Evolutionary conservation across 1,140 invertebrate species (phyloP), one percentile per base, ranked within the genome.

Genomic region (Ostrea edulis): DNA sequence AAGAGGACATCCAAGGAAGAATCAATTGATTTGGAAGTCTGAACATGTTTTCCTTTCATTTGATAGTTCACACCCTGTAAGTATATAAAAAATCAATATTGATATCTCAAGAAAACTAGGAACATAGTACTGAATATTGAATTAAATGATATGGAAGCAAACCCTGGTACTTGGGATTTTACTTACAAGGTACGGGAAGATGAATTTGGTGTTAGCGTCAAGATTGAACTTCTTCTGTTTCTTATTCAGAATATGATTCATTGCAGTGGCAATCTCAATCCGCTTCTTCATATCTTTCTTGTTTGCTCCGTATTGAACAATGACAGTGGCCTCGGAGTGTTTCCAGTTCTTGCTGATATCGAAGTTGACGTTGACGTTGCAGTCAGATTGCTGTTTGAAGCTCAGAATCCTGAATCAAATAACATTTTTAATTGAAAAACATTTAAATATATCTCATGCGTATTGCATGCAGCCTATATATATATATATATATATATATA

Each of bases 11-110:
- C 22, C 4, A 90, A 12, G 35, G 53, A 83, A 9, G 89, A 87
- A 29, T 89, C 89, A 14, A 91, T 8, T 11, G 87, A 84, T 68
- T 89, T 89, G 12, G 58, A 65, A 20, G 89, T 51, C 54, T 91
- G 89, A 1, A 44, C 54, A 29, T 90, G 89, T 9, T 85, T 87
- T 52, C 87, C 71, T 84, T 89, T 90, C 12, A 86, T 35, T 17
- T 86, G 55, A 0, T 90, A n/a, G 58, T 89, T 68, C 12, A 89
- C 83, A 52, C 53, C 86, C 91, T 91, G 82, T 91, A 89, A 89
- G 9, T n/a, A 25, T 85, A n/a, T 58, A 68, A 25, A 35, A n/a
- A 86, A 65, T 35, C 12, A 0, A 8, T n/a, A 5, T n/a, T 81
- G 8, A 81, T 81, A 14, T 35, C 44, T 51, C 4, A 12, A 81